phyloP scores from a whole-genome alignment of 2,113 vertebrate species.

The Oceanites oceanicus region DNA sequence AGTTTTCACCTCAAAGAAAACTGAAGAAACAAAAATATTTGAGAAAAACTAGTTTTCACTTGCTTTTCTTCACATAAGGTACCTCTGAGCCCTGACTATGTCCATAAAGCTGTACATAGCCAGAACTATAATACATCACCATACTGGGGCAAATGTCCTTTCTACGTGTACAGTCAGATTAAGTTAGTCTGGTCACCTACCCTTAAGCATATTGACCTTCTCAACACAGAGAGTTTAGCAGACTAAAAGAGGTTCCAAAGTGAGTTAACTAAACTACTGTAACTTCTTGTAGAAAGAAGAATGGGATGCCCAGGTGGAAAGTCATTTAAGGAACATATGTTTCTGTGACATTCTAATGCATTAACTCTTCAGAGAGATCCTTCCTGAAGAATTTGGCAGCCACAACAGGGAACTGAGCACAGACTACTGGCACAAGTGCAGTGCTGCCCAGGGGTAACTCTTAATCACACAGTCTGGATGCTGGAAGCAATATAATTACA shows the following conservation, averaged over 20 bases:
- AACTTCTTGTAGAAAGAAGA: background rate
- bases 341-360: slow-evolving; percentile 6
- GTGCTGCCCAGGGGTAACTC: background rate
- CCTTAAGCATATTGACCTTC: background rate
- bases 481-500: background rate
- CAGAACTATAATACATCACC: background rate
- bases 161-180: background rate
- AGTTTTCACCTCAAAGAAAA: background rate
- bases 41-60: background rate
- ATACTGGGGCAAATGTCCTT: background rate
- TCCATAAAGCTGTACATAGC: background rate
- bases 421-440: background rate
- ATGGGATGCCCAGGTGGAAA: slow-evolving; percentile 13
- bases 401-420: background rate
- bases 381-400: slow-evolving; percentile 22
- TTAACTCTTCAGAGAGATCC: background rate
- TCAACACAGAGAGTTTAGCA: background rate
- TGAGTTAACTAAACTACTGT: background rate
- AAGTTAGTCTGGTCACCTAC: background rate
- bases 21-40: background rate
- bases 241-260: background rate
- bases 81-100: background rate
- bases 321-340: slow-evolving; percentile 11
- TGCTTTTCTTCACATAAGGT: background rate
- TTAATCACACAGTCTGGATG: background rate